phyloP scores from a whole-genome alignment of 2,888 invertebrate species.

The Sesamia inferens region DNA sequence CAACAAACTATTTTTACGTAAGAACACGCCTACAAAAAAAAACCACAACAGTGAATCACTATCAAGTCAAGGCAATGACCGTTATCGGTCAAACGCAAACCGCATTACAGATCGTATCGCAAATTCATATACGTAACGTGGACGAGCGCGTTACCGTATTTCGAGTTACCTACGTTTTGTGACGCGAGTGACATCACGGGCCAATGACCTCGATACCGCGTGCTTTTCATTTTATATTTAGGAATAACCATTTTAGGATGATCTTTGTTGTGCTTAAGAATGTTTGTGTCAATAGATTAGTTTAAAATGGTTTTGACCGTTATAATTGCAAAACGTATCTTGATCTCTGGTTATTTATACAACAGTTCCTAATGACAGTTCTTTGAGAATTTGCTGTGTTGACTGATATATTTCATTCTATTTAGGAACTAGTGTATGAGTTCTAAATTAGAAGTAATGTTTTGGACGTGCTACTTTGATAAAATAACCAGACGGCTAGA shows the following conservation, averaged over 20 bases:
- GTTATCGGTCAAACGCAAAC: constrained; percentile 71
- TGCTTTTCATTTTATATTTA: constrained; percentile 65
- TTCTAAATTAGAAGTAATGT: constrained; percentile 4
- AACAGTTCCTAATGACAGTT: constrained; percentile 26
- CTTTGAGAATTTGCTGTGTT: constrained; percentile 33
- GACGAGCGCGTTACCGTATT: constrained; percentile 59
- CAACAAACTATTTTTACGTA: constrained; percentile 24
- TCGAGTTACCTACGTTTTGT: constrained; percentile 59
- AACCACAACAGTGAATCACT: constrained; percentile 56
- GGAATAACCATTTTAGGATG: constrained; percentile 57
- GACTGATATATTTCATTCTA: constrained; percentile 36
- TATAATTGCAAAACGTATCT: constrained; percentile 54
- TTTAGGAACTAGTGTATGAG: constrained; percentile 11
- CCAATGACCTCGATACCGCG: constrained; percentile 62
- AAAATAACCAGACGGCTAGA: constrained; percentile 29
- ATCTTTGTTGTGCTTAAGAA: constrained; percentile 41
- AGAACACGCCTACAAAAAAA: constrained; percentile 54
- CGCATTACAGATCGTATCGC: constrained; percentile 66
- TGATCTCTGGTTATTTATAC: constrained; percentile 39
- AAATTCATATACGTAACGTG: constrained; percentile 61
- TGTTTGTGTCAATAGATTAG: constrained; percentile 49
- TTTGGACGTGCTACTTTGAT: constrained; percentile 10
- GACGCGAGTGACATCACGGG: constrained; percentile 65
- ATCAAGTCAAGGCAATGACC: constrained; percentile 72
- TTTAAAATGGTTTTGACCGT: constrained; percentile 51